Evolutionary conservation across 92 coral and sea anemone genomes (phyloP), one percentile per base, ranked within the genome.

Genomic region (Zoanthus solanderi): DNA sequence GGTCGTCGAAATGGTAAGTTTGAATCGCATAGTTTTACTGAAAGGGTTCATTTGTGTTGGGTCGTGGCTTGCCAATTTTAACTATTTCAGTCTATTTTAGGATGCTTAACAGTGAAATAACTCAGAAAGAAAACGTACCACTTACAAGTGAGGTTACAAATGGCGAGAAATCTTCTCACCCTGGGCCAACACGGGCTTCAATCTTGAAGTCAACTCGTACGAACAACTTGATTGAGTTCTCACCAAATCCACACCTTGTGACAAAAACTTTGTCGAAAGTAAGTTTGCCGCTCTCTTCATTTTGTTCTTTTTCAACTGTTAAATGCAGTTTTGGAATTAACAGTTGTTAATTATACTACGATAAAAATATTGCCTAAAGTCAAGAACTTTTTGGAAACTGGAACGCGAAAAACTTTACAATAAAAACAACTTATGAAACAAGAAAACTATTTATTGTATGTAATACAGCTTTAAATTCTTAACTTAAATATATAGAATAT

Each of bases 1-100:
- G 95, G 95, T 92, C 93, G 76, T 68, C 87, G 76, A 87, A 94
- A 94, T 94, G 98, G 98, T 94, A 93, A 88, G 94, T 78, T 94
- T 93, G 91, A 92, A 94, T 90, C 85, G 85, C 69, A 89, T 52
- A 75, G 76, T 75, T 81, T 45, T 83, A 82, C 75, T 76, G 42
- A 71, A 65, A 80, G 73, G 69, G 57, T 84, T 75, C 7, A 15
- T 46, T 23, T 47, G 65, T 66, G 34, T 15, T 29, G 63, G 0
- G 75, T 46, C 56, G 32, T 71, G 71, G 61, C 44, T 81, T 81
- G 17, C 73, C 23, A 17, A 12, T 66, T 81, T 45, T 45, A 66
- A 81, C 75, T 13, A 11, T 23, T 81, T 88, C 74, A 61, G 42
- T 58, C 60, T 53, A 73, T 93, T 95, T 80, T 83, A 95, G 98